Base-by-base conservation (phyloP, 2,888 invertebrate species). In the Apotomis capreana region DNA sequence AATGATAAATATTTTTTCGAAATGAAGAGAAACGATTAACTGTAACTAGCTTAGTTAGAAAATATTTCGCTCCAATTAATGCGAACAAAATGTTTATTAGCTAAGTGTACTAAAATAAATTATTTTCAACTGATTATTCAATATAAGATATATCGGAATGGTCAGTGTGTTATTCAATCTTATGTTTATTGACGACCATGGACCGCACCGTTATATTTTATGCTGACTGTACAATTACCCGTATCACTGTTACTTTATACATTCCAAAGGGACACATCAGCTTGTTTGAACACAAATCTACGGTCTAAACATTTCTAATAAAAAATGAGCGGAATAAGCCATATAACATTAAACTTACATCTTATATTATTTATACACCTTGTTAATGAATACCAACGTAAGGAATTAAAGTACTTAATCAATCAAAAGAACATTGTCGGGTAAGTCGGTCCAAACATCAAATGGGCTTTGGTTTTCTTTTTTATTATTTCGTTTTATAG, bases 141-240 rank as follows among this genome's bases (percentile, higher is more conserved):
- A 46, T 12, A 57, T 36, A 57, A 65, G 5, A 57, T 12, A 65
- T 51, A 65, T 65, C 36, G 46, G 26, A 40, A 6, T 40, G 26
- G 55, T 57, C 26, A 44, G 52, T 36, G 3, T 36, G n/a, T 44
- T 44, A 44, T 37, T 13, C 12, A 58, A 57, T 15, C 5, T 59
- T 40, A 10, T 60, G 10, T 46, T 49, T 3, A 64, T 26, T 26
- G 26, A 26, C 26, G 26, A 26, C 26, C 26, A 54, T 64, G 57
- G 8, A 57, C n/a, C 36, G 26, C 26, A 57, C n/a, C 12, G 55
- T n/a, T 46, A 46, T 46, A 55, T 52, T 46, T 46, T 26, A 64
- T 64, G 57, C 55, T n/a, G 3, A 68, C 40, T 44, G 76, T 76
- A 81, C 67, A 78, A 70, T 77, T 80, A 81, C 81, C 81, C 81